Base-by-base conservation (phyloP, 2,888 invertebrate genomes). In the Nemotelus nigrinus region DNA sequence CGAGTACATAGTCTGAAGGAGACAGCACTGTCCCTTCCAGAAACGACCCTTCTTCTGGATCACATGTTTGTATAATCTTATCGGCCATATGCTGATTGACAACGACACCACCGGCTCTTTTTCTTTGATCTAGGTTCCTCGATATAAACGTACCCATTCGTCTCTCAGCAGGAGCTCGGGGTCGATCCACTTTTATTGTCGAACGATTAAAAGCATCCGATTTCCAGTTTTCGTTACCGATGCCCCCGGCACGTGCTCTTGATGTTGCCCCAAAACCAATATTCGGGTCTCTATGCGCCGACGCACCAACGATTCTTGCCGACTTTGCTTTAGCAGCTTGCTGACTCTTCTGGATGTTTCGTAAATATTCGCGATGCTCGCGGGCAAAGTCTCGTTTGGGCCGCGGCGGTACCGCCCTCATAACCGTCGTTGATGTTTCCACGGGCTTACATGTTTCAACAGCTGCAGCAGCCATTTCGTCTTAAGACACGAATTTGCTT, bases 1-100 rank as follows among this genome's bases (percentile, higher is more conserved):
- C 68, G 41, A 78, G 43, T 6, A 76, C 39, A 60, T 43, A 57
- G 10, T 55, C 60, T 2, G 78, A 78, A 25, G 78, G 78, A 6
- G 57, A 44, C 8, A 78, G 41, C 2, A 78, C n/a, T 3, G 77
- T 77, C 41, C 53, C 72, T 67, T 48, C 77, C 3, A 78, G 60
- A 10, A 78, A 78, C 8, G 48, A 43, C 53, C 77, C 78, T 25
- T 48, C 45, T 3, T 67, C 74, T 1, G 45, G 48, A 44, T 77
- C 60, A 43, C 65, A 67, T 3, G 77, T 55, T 50, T 78, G 76
- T 1, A 58, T 58, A 10, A 45, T 65, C 67, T 72, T 4, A 72
- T 76, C 71, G 10, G n/a, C 25, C 58, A 48, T 74, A 6, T 45
- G 41, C 3, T 43, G 6, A 50, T 70, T 50, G 48, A 8, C 2